Evolutionary conservation across 1,140 invertebrate species (phyloP).

Genomic region (Maniola jurtina): DNA sequence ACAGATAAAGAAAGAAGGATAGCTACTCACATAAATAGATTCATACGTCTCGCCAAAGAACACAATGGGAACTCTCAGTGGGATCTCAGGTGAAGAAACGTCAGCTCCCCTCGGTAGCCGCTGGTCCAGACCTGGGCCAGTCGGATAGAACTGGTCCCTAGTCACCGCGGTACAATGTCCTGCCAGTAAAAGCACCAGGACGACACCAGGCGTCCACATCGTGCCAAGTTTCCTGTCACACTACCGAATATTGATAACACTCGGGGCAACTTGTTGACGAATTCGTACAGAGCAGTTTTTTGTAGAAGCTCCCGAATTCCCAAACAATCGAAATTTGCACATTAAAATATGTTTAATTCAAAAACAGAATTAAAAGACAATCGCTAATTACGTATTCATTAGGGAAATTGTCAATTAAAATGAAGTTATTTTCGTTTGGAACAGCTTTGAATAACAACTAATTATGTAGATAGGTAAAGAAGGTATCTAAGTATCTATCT

Average conservation of each 20-base stretch:
- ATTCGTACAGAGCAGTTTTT: slow-evolving; percentile 3
- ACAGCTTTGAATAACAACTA: too few relatives aligned
- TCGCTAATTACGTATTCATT: neutral
- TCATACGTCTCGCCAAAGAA: slow-evolving; percentile 86
- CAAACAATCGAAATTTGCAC: neutral
- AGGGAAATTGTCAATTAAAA: too few relatives aligned
- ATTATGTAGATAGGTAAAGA: too few relatives aligned
- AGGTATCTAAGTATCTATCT: too few relatives aligned
- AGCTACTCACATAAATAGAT: slow-evolving; percentile 86
- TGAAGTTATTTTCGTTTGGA: too few relatives aligned
- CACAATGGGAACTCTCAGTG: slow-evolving; percentile 80
- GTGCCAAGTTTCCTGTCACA: slow-evolving; percentile 17
- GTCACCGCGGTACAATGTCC: slow-evolving; percentile 51
- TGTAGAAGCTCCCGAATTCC: neutral
- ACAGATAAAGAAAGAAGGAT: neutral
- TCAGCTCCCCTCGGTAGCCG: slow-evolving; percentile 68
- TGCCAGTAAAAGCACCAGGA: slow-evolving; percentile 42
- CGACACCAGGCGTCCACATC: slow-evolving; percentile 63
- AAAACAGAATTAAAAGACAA: neutral
- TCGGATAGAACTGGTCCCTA: slow-evolving; percentile 66
- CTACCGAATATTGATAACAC: neutral
- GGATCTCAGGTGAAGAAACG: slow-evolving; percentile 72
- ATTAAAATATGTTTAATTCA: neutral
- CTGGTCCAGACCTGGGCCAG: slow-evolving; percentile 60
- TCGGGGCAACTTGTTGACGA: neutral